A percentile compares a stretch with the other conserved stretches of the same genome.
Evolutionary conservation across 2,888 invertebrate species (phyloP).

Genomic region (Thereva nobilitata): DNA sequence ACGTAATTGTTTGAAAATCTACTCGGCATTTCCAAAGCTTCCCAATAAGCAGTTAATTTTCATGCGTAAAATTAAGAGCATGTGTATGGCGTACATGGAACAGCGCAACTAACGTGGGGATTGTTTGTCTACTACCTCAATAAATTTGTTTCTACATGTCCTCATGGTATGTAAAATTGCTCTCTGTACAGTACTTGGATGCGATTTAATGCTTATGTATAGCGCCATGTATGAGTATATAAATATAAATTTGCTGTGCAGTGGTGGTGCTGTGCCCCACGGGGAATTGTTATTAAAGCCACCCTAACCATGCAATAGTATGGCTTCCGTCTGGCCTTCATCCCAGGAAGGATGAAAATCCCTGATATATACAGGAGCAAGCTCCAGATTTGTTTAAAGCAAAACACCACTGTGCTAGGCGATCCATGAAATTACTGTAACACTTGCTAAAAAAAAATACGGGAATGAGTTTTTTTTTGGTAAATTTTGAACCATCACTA

Average conservation of each 20-base stretch:
- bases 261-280: slow-evolving; percentile 22
- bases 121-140: slow-evolving; percentile 8
- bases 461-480: slow-evolving; percentile 12
- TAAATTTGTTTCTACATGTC: slow-evolving; percentile 23
- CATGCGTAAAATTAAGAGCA: too few relatives aligned
- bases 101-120: slow-evolving; percentile 3
- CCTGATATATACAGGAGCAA: slow-evolving; percentile 6
- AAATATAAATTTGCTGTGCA: slow-evolving; percentile 35
- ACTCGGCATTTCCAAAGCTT: too few relatives aligned
- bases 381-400: slow-evolving; percentile 26
- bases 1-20: too few relatives aligned
- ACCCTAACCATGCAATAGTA: slow-evolving; percentile 16
- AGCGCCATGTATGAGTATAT: slow-evolving; percentile 21
- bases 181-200: slow-evolving; percentile 1
- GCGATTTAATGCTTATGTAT: slow-evolving; percentile 13
- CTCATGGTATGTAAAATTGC: slow-evolving; percentile 18
- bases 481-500: slow-evolving; percentile 20
- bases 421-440: slow-evolving; percentile 31
- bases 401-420: slow-evolving; percentile 26
- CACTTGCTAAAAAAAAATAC: slow-evolving; percentile 1
- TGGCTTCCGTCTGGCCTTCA: not conserved
- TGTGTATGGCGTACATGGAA: too few relatives aligned
- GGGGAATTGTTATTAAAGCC: slow-evolving; percentile 22
- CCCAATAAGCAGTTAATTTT: too few relatives aligned
- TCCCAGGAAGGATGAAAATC: not conserved